These are phyloP conservation scores for Nemurella pictetii DNA, from an alignment of 2,888 invertebrate genomes.

Conservation along the genomic window DNA sequence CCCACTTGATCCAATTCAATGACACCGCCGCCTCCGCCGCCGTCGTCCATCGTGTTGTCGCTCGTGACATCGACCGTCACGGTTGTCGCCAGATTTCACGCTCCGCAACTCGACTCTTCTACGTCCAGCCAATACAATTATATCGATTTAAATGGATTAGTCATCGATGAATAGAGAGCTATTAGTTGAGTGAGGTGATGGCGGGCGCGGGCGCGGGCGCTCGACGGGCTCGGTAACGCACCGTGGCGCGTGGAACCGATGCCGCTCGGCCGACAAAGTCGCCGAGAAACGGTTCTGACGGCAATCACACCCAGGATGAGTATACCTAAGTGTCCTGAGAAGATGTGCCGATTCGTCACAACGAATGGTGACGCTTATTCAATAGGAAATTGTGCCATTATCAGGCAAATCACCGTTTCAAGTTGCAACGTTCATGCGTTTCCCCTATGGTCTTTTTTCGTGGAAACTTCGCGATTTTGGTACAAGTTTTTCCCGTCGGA, in stretches of 20 bases:
- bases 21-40: neutral
- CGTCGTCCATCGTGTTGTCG: neutral
- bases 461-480: no score
- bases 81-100: constrained; percentile 13
- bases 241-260: no score
- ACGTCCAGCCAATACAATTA: neutral
- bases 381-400: neutral
- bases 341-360: neutral
- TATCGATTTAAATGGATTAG: constrained; percentile 12
- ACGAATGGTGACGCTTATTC: neutral
- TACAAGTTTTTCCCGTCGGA: neutral
- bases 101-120: neutral
- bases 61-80: constrained; percentile 21
- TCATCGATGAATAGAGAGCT: constrained; percentile 15
- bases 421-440: neutral
- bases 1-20: neutral
- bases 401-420: neutral
- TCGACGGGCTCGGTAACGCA: no score
- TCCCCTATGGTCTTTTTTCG: neutral
- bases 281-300: no score
- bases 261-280: neutral
- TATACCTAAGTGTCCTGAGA: neutral
- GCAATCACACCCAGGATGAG: neutral
- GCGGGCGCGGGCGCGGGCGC: no score
- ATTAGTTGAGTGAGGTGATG: no score